A percentile compares a stretch with the other conserved stretches of the same genome.
Evolutionary conservation across 2,888 invertebrate species (phyloP).

Genomic region (Tuberolachnus salignus): DNA sequence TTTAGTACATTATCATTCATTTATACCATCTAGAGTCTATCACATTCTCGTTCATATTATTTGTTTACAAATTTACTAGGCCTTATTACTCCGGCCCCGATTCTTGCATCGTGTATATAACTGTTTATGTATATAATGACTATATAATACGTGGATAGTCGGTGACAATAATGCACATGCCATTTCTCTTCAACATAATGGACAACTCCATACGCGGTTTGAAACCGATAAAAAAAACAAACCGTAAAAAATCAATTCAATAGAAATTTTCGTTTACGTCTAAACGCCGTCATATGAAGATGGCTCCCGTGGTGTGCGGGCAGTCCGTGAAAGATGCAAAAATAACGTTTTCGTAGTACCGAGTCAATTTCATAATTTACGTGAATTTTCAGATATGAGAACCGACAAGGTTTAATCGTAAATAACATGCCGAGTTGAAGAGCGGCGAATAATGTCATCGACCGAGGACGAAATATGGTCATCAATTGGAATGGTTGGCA

Average conservation of each 20-base stretch:
- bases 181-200: constrained; percentile 26
- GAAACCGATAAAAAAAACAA: constrained; percentile 31
- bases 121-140: constrained; percentile 39
- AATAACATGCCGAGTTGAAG: constrained; percentile 40
- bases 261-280: constrained; percentile 18
- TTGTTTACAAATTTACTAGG: constrained; percentile 46
- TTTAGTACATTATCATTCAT: constrained; percentile 47
- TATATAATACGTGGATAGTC: constrained; percentile 13
- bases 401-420: neutral
- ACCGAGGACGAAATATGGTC: constrained; percentile 45
- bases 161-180: constrained; percentile 39
- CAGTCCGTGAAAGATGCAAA: neutral
- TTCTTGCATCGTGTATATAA: neutral
- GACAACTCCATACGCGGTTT: constrained; percentile 16
- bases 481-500: constrained; percentile 36
- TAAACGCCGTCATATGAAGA: neutral
- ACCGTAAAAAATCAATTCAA: constrained; percentile 49
- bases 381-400: constrained; percentile 31
- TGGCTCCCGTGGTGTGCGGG: neutral
- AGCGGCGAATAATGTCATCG: constrained; percentile 48
- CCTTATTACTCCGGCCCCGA: constrained; percentile 30
- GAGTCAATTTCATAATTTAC: constrained; percentile 19
- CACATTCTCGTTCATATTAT: constrained; percentile 50
- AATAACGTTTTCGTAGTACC: neutral
- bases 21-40: constrained; percentile 36